These are phyloP conservation scores for Urechis unicinctus DNA, from an alignment of 2,888 invertebrate species.

Conservation along the genomic window DNA sequence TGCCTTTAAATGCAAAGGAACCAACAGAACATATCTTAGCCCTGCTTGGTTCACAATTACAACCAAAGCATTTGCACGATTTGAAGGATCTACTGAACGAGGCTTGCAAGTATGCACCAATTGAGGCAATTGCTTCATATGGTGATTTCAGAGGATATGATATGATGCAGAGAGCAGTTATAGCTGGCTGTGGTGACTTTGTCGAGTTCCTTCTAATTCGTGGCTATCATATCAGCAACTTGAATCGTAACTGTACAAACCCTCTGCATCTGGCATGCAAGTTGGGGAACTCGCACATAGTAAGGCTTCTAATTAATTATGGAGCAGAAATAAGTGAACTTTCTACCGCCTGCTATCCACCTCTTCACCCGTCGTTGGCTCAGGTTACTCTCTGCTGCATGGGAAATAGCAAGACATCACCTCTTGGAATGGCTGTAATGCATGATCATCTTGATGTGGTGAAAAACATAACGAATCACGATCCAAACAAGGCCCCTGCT, in stretches of 20 bases:
- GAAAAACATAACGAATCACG: neutral
- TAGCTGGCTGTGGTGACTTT: neutral
- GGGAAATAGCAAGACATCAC: neutral
- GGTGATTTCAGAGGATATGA: neutral
- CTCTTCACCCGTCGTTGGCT: neutral
- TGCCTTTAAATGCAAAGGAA: too few species aligned
- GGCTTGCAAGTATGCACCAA: neutral
- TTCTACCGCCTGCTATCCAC: neutral
- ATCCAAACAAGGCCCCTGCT: neutral
- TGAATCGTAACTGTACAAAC: neutral
- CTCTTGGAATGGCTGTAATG: neutral
- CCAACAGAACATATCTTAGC: too few species aligned
- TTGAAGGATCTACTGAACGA: conserved; percentile 2
- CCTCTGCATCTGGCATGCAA: conserved; percentile 2
- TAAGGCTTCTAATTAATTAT: neutral
- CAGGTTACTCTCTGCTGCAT: neutral
- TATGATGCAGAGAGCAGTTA: neutral
- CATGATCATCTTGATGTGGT: neutral
- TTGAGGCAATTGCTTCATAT: neutral
- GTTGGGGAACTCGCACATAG: neutral
- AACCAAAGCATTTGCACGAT: too few species aligned
- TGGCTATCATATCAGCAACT: neutral
- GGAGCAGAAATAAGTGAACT: neutral
- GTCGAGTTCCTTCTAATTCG: neutral
- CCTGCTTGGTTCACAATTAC: too few species aligned